A percentile compares a stretch with the other conserved stretches of the same genome.
phyloP scores from a whole-genome alignment of 1,140 invertebrate species.

The Neoseiulus cucumeris region DNA sequence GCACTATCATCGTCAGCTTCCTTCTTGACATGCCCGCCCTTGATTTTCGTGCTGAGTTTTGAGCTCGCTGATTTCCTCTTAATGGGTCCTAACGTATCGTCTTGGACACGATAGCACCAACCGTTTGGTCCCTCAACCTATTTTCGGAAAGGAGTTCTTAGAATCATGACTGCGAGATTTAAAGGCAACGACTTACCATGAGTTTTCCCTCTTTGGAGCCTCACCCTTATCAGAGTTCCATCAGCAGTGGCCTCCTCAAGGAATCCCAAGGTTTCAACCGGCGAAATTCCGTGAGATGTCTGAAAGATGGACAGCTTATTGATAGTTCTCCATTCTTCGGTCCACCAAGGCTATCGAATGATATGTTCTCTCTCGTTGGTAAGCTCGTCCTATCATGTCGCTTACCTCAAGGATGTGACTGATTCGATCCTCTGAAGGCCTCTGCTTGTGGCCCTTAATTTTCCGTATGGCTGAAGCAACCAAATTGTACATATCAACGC shows the following conservation, averaged over 20 bases:
- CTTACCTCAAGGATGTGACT: neutral
- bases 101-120: neutral
- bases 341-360: too few relatives aligned
- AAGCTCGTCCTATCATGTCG: too few relatives aligned
- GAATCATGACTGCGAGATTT: too few relatives aligned
- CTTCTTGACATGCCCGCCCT: neutral
- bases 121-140: neutral
- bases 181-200: too few relatives aligned
- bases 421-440: neutral
- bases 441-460: conserved; percentile 9
- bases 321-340: too few relatives aligned
- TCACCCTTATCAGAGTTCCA: neutral
- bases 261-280: neutral
- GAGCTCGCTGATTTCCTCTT: too few relatives aligned
- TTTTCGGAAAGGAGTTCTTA: too few relatives aligned
- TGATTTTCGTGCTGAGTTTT: too few relatives aligned
- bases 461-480: neutral
- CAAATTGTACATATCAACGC: neutral
- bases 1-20: neutral
- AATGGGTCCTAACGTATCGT: neutral
- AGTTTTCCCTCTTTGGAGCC: too few relatives aligned
- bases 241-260: neutral
- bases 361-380: too few relatives aligned
- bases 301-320: neutral
- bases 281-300: neutral